Evolutionary conservation across 1,140 invertebrate species (phyloP).

Genomic region (Harpegnathos saltator): DNA sequence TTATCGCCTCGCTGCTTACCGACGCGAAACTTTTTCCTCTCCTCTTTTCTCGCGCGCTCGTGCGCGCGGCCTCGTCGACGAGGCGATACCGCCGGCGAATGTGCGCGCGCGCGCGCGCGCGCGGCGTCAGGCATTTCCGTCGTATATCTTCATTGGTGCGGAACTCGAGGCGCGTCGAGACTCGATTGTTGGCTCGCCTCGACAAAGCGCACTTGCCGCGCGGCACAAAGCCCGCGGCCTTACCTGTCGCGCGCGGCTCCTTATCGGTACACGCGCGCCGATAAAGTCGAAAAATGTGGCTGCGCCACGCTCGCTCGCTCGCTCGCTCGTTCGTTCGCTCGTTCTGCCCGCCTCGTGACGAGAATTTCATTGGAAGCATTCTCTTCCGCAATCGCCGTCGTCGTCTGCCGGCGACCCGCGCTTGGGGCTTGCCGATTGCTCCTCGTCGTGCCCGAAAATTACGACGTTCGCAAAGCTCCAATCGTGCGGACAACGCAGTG

Average conservation of each 20-base stretch:
- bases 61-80: neutral
- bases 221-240: slow-evolving; percentile 27
- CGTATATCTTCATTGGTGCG: slow-evolving; percentile 5
- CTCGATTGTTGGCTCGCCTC: slow-evolving; percentile 47
- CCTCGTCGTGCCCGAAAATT: neutral
- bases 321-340: too few species aligned
- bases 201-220: slow-evolving; percentile 53
- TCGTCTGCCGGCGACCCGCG: neutral
- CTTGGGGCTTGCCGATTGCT: neutral
- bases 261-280: slow-evolving; percentile 49
- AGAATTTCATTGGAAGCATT: too few species aligned
- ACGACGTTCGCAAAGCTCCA: too few species aligned
- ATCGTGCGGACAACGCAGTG: too few species aligned
- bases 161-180: slow-evolving; percentile 49
- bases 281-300: slow-evolving; percentile 45
- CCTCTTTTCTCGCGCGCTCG: neutral
- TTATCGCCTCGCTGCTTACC: neutral
- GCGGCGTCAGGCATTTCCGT: slow-evolving; percentile 2
- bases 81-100: slow-evolving; percentile 36
- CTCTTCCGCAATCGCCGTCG: too few species aligned
- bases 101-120: slow-evolving; percentile 9
- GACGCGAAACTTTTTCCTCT: neutral
- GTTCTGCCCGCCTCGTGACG: too few species aligned
- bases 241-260: slow-evolving; percentile 49
- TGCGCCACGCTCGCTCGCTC: too few species aligned